Base-by-base conservation (phyloP, 2,113 vertebrate species). In the Eudyptes chrysolophus region DNA sequence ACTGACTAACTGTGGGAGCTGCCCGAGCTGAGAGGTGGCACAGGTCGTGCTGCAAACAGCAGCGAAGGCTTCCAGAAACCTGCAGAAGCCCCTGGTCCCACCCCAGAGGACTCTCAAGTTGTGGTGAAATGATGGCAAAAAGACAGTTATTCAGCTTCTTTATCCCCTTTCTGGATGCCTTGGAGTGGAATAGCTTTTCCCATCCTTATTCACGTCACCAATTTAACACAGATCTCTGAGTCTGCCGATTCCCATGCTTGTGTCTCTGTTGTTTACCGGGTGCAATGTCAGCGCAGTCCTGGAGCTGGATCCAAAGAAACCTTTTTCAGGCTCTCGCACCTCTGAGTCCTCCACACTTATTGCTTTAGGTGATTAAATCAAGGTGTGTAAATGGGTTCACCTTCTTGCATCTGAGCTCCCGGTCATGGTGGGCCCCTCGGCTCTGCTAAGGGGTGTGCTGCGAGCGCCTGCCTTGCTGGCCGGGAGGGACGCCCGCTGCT, bases 201-300 rank as follows among this genome's bases (percentile, higher is more conserved):
- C 27, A 13, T 68, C 78, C 19, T 78, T 52, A 18, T 48, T 40
- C 46, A 49, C 22, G 49, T 34, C 38, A 54, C 15, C 30, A 52
- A 0, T 40, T 54, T 58, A 62, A 46, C 19, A 51, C 74, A 44
- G 24, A 14, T 26, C 48, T 48, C 3, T 10, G 29, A 57, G 48
- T 9, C 11, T 36, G 0, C 40, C 12, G 24, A 2, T 48, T 66
- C 30, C 65, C 18, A 40, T 26, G 74, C 34, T 72, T 46, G 34
- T 0, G 1, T 25, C 9, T 13, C 55, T 36, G 24, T 44, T 13
- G 5, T 48, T 60, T 9, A 5, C 36, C 1, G 7, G 76, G 29
- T 5, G 3, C 61, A 22, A 8, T 9, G 40, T 34, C 49, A 65
- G 42, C 0, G 2, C 27, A 8, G 54, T 24, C 51, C n/a, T 52